These are phyloP conservation scores for Bucco capensis DNA, from an alignment of 2,113 vertebrate species.

Conservation along the genomic window DNA sequence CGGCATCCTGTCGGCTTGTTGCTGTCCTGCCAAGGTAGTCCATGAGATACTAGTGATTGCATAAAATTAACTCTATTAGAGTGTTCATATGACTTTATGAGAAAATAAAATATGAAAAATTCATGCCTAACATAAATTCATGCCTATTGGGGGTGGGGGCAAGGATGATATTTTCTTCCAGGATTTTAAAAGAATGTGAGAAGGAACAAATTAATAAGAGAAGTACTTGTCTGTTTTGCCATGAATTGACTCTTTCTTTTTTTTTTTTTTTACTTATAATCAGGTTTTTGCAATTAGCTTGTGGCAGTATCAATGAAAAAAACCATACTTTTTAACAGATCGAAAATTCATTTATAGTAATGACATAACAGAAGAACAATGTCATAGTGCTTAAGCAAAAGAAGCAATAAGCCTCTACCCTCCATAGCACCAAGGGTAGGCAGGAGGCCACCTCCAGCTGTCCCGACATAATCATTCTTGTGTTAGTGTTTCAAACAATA, in stretches of 20 bases:
- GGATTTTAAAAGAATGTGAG: neutral
- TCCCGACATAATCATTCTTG: neutral
- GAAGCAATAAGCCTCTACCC: neutral
- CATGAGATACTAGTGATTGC: neutral
- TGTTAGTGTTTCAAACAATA: neutral
- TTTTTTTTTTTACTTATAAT: neutral
- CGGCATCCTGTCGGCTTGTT: too few species aligned
- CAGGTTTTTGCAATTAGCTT: neutral
- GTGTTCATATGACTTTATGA: neutral
- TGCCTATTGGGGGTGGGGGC: neutral
- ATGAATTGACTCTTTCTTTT: neutral
- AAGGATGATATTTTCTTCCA: neutral
- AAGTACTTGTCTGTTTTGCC: neutral
- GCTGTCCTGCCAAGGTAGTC: too few species aligned
- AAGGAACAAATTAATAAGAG: neutral
- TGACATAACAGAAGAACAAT: neutral
- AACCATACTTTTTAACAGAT: fast-evolving
- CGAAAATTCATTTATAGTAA: neutral
- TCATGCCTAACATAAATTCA: neutral
- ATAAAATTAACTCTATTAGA: neutral
- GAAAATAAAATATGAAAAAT: neutral
- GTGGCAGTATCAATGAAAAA: neutral
- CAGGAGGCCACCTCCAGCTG: neutral
- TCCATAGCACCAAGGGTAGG: neutral
- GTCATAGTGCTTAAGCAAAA: neutral